phyloP scores from a whole-genome alignment of 2,888 invertebrate genomes.

The Lissocephala sabroskyi region DNA sequence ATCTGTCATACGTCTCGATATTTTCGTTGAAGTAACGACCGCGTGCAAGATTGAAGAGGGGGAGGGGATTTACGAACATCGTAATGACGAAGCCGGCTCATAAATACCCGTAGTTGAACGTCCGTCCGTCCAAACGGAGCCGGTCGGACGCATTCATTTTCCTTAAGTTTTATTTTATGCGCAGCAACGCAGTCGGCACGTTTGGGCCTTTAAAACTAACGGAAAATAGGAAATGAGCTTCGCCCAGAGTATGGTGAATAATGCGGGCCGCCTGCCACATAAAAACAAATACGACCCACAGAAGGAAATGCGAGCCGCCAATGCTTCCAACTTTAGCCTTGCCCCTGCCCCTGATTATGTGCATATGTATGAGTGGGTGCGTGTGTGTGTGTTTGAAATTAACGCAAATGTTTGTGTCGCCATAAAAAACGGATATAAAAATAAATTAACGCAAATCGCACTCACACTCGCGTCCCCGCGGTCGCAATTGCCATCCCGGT shows the following conservation, averaged over 20 bases:
- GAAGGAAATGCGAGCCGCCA: slow-evolving; percentile 4
- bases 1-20: no score
- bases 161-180: neutral
- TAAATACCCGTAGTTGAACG: no score
- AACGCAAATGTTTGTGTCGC: slow-evolving; percentile 36
- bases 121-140: no score
- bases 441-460: slow-evolving; percentile 38
- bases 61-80: no score
- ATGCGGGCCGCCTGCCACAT: slow-evolving; percentile 32
- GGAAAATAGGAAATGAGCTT: slow-evolving; percentile 45
- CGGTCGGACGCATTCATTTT: no score
- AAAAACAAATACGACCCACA: slow-evolving; percentile 25
- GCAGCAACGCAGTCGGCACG: slow-evolving; percentile 25
- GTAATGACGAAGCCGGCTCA: no score
- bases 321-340: neutral
- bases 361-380: slow-evolving; percentile 7
- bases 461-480: no score
- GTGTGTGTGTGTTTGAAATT: slow-evolving; percentile 28
- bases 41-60: no score
- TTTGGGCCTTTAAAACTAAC: slow-evolving; percentile 57
- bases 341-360: neutral
- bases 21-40: no score
- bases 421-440: slow-evolving; percentile 41
- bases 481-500: no score
- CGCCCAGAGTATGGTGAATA: slow-evolving; percentile 33